Evolutionary conservation across 2,113 vertebrate species (phyloP).

Genomic region (Vulpes ferrilata): DNA sequence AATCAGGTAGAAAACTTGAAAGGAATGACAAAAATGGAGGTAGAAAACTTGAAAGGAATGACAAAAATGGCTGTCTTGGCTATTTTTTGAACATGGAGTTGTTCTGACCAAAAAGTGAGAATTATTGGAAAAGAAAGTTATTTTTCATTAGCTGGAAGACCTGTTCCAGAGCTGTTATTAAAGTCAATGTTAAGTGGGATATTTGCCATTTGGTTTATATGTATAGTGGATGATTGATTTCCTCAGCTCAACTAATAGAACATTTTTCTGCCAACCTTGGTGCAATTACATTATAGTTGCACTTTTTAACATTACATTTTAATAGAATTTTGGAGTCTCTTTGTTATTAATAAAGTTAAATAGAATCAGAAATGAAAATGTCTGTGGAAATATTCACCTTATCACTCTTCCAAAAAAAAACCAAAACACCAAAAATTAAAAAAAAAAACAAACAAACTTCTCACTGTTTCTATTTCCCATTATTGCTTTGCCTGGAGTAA

Average conservation of each 20-base stretch:
- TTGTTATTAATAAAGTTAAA: slow-evolving; percentile 80
- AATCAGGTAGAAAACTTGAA: slow-evolving; percentile 63
- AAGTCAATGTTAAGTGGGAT: slow-evolving; percentile 77
- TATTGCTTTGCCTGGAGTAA: not conserved
- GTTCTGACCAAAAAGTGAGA: slow-evolving; percentile 74
- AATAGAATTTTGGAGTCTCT: slow-evolving; percentile 80
- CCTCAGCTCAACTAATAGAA: slow-evolving; percentile 76
- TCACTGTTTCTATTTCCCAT: not conserved
- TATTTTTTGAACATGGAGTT: slow-evolving; percentile 67
- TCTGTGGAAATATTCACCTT: slow-evolving; percentile 71
- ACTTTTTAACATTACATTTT: slow-evolving; percentile 67
- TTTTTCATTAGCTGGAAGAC: slow-evolving; percentile 76
- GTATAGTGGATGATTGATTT: slow-evolving; percentile 76
- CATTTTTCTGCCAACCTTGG: slow-evolving; percentile 66
- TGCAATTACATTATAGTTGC: slow-evolving; percentile 78
- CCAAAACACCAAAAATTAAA: not conserved
- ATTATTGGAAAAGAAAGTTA: slow-evolving; percentile 68
- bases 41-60: slow-evolving; percentile 62
- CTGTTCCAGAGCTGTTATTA: slow-evolving; percentile 70
- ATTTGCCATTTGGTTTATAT: slow-evolving; percentile 70
- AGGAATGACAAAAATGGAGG: slow-evolving; percentile 54
- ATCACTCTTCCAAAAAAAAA: slow-evolving; percentile 8
- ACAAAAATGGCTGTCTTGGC: slow-evolving; percentile 43
- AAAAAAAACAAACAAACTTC: slow-evolving; percentile 39
- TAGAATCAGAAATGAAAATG: slow-evolving; percentile 81